Evolutionary conservation across 2,797 vertebrate species (phyloP).

Genomic region (Lateolabrax maculatus): DNA sequence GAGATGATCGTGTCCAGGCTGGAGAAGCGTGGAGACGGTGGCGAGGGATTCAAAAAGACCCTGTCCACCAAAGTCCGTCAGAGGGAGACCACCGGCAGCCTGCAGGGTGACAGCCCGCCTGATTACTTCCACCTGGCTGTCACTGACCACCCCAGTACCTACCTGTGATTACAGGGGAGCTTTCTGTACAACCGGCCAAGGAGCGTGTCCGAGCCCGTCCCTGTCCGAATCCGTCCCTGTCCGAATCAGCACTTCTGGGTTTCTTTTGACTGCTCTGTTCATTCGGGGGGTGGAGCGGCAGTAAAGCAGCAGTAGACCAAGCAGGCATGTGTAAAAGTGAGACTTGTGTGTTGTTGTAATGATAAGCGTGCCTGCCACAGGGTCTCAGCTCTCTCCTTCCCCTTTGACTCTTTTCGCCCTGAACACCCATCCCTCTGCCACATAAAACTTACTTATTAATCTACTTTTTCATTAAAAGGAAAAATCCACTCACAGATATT

Average conservation of each 20-base stretch:
- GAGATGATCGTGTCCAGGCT: constrained; percentile 91
- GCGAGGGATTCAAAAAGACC: constrained; percentile 76
- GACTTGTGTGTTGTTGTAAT: not conserved
- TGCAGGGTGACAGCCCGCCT: constrained; percentile 82
- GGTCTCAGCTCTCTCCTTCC: not conserved
- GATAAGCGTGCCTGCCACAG: not conserved
- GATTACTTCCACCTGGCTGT: constrained; percentile 95
- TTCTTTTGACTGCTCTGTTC: constrained; percentile 1
- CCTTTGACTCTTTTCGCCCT: not conserved
- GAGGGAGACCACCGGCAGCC: constrained; percentile 79
- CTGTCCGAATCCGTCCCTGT: not conserved
- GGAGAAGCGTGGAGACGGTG: constrained; percentile 81
- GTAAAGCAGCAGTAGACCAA: not conserved
- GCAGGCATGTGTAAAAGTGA: constrained; percentile 2
- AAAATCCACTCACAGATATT: not conserved
- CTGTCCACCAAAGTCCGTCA: constrained; percentile 86
- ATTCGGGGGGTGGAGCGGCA: not conserved
- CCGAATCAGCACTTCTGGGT: constrained; percentile 1
- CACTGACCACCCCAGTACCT: constrained; percentile 83
- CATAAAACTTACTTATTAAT: not conserved
- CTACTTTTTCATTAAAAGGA: not conserved
- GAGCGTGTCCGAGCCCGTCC: not conserved
- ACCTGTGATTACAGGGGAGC: constrained; percentile 60
- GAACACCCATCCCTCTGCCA: not conserved
- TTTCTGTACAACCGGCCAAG: not conserved